Base-by-base conservation (phyloP, 2,888 invertebrate species). In the Apeira syringaria region DNA sequence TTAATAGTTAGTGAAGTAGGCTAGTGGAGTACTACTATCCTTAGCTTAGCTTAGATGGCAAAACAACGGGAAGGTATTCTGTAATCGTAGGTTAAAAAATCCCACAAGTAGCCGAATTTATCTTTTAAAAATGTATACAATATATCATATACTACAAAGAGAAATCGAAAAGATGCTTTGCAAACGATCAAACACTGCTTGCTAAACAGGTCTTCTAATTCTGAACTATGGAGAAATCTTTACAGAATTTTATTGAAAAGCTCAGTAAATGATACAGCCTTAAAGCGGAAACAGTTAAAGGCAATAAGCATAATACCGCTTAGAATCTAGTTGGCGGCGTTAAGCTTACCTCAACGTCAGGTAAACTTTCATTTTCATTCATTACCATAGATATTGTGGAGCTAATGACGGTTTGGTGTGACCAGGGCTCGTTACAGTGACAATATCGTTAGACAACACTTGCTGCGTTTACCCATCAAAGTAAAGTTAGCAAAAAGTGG, bases 371-470 rank as follows among this genome's bases (percentile, higher is more conserved):
- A 55, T 70, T 76, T 72, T 75, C 65, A 52, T 68, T 64, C 48
- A 66, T 64, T 61, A 61, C 59, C 53, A 49, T 47, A 39, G 50
- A 56, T 60, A 63, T 40, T 35, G 59, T 58, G 54, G 49, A 44
- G 26, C 42, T 53, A 55, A 79, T 67, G 77, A 61, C 50, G 38
- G 58, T 43, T 63, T 78, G 61, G 73, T 79, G 79, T 77, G 77
- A 73, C 75, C 58, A 49, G 32, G 37, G 41, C 56, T 68, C 77
- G 73, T 78, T 75, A 76, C 38, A 29, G 54, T 43, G 52, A 58
- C 60, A 60, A 43, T 53, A 50, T 53, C 47, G 46, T 41, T 47
- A 24, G 46, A 27, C 29, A 38, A 45, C 49, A 53, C 45, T 56
- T 41, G 39, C 38, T 13, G 15, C 38, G 30, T 35, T 43, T 50